Evolutionary conservation across 2,797 vertebrate species (phyloP).

Genomic region (Octomys mimax): DNA sequence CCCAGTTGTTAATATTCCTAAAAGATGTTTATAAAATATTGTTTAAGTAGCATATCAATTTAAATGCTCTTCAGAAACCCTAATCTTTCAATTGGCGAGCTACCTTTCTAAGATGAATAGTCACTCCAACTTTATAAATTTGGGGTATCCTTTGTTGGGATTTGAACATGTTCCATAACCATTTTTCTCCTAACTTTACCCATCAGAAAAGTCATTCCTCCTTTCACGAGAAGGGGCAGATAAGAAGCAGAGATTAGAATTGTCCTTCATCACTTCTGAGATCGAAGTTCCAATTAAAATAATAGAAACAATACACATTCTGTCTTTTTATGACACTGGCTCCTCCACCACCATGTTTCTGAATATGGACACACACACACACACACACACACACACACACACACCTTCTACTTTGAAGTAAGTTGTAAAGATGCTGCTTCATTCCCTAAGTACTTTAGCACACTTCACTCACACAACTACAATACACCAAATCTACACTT

Average conservation of each 20-base stretch:
- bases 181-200: not conserved
- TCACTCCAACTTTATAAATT: not conserved
- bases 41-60: not conserved
- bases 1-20: not conserved
- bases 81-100: not conserved
- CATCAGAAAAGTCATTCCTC: not conserved
- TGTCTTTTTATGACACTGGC: not conserved
- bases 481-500: not conserved
- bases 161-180: not conserved
- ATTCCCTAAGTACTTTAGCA: not conserved
- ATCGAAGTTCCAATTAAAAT: not conserved
- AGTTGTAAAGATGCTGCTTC: not conserved
- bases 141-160: not conserved
- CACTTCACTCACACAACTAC: not conserved
- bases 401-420: not conserved
- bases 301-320: not conserved
- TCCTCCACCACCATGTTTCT: not conserved
- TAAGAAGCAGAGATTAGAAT: not conserved
- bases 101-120: not conserved
- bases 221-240: not conserved
- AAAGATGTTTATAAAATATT: not conserved
- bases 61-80: not conserved
- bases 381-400: too few species aligned
- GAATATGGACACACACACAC: not conserved
- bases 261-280: not conserved